Base-by-base conservation (phyloP, 2,113 vertebrate species). In the Hippocampus comes region DNA sequence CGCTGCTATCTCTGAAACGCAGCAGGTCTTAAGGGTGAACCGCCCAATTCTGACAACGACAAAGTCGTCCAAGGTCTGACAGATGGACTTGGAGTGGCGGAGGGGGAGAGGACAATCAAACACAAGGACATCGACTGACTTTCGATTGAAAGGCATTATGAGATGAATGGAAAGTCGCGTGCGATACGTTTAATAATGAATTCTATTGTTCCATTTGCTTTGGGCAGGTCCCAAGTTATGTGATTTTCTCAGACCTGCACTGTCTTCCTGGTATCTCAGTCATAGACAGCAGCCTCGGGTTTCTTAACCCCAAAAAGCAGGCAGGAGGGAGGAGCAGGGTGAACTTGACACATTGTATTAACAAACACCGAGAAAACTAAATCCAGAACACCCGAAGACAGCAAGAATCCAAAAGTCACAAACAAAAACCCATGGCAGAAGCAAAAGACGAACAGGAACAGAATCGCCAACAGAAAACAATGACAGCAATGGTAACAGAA, bases 101-200 rank as follows among this genome's bases (percentile, higher is more conserved):
- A 66, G 42, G 21, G 63, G n/a, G 63, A 43, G 41, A 43, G 42
- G 42, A 25, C 42, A 66, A 66, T 66, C n/a, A 66, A 66, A 43
- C 11, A 43, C 41, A 25, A 66, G 42, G 63, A n/a, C 63, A 48
- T 6, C 23, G 12, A 7, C 42, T 66, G n/a, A 46, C 63, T 9
- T 65, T 14, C n/a, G n/a, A 12, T 65, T 23, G 23, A 42, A 15
- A 43, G 11, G 59, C 38, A 25, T 64, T 43, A n/a, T 5, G n/a
- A 43, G 12, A 65, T 65, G 41, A n/a, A 63, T n/a, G 61, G 34
- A 3, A 65, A 43, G 41, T 46, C 43, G 23, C 15, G 63, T 18
- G 15, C 17, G 8, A 17, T 15, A 65, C 21, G 11, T 43, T 41
- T 23, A 42, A 43, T 41, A 23, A 41, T 23, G 9, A 14, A n/a